These are phyloP conservation scores for Thermophis baileyi DNA, from an alignment of 2,113 vertebrate genomes.

Conservation along the genomic window DNA sequence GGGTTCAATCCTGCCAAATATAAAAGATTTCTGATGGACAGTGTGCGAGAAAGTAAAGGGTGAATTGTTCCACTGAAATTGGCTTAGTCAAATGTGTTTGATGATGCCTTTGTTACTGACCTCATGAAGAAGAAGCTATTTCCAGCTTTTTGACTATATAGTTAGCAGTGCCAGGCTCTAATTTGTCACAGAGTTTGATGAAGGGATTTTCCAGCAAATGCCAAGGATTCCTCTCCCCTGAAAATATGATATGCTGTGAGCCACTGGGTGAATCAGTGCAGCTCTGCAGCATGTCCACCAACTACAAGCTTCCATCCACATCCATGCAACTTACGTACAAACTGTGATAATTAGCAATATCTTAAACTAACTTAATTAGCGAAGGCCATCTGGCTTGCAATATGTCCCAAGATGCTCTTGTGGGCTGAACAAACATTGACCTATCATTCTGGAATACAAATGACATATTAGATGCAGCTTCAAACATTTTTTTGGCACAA, in stretches of 20 bases:
- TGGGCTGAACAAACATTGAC: not conserved
- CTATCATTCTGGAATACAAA: not conserved
- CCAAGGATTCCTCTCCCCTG: not conserved
- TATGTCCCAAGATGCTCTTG: not conserved
- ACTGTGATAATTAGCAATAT: slow-evolving; percentile 1
- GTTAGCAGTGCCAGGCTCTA: not conserved
- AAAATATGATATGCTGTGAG: not conserved
- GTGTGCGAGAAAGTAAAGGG: not conserved
- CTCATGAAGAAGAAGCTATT: not conserved
- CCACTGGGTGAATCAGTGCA: not conserved
- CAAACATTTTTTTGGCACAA: not conserved
- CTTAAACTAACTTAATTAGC: not conserved
- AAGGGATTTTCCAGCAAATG: not conserved
- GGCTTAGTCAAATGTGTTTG: not conserved
- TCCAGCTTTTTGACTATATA: not conserved
- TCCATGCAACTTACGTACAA: not conserved
- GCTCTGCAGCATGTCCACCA: not conserved
- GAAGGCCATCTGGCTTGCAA: not conserved
- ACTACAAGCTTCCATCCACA: not conserved
- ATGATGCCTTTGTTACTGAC: not conserved
- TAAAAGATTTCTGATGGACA: not conserved
- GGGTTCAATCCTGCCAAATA: not conserved
- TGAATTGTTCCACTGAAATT: not conserved
- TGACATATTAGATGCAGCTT: not conserved
- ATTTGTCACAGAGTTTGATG: not conserved